Evolutionary conservation across 2,888 invertebrate species (phyloP).

Genomic region (Neoaliturus tenellus): DNA sequence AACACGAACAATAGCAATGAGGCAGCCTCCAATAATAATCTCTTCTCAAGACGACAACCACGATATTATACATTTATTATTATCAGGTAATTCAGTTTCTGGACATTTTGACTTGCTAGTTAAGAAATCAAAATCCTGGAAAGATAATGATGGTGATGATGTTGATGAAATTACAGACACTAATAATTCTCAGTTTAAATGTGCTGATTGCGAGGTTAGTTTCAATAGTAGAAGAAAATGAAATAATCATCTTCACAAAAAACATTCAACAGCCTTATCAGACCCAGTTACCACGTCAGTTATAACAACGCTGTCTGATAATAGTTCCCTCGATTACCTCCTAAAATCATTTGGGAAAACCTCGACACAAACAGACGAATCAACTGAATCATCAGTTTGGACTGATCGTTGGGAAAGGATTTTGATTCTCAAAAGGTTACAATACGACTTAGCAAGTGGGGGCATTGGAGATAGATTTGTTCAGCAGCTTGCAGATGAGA

Average conservation of each 20-base stretch:
- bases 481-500: not conserved
- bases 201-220: not conserved
- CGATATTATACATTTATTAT: not conserved
- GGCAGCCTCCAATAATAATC: not conserved
- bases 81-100: not conserved
- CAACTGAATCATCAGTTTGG: not conserved
- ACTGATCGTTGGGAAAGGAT: not conserved
- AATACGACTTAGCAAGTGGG: not conserved
- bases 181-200: not conserved
- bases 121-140: too few species aligned
- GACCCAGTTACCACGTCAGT: not conserved
- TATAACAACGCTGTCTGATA: not conserved
- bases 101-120: not conserved
- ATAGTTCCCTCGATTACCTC: not conserved
- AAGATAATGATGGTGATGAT: not conserved
- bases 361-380: not conserved
- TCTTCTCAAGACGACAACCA: not conserved
- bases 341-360: not conserved
- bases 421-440: not conserved
- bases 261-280: not conserved
- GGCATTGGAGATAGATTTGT: not conserved
- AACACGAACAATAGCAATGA: not conserved
- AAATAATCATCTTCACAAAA: not conserved
- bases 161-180: not conserved
- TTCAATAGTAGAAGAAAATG: not conserved